These are phyloP conservation scores for Periplaneta americana DNA, from an alignment of 1,140 invertebrate species.

Conservation along the genomic window DNA sequence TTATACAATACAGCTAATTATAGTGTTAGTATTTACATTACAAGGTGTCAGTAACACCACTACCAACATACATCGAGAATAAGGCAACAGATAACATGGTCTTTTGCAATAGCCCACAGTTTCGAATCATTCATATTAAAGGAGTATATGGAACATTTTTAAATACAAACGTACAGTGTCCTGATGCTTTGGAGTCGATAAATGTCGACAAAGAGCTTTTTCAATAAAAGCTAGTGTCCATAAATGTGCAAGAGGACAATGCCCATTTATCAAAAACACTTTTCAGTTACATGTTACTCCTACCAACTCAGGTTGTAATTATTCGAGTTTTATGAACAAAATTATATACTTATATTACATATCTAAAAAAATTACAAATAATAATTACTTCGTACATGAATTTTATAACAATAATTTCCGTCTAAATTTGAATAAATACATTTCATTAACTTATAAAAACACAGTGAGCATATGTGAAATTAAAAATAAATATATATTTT, in stretches of 20 bases:
- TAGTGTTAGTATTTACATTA: neutral
- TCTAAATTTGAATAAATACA: no score
- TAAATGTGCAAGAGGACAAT: neutral
- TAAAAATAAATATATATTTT: no score
- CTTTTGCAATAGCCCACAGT: conserved; percentile 1
- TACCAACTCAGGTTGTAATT: no score
- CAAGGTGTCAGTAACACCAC: neutral
- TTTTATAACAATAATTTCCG: no score
- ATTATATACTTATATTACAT: no score
- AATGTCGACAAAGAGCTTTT: no score
- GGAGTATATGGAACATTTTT: neutral
- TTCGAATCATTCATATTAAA: neutral
- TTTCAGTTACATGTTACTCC: neutral
- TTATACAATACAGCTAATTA: neutral
- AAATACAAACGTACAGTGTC: neutral
- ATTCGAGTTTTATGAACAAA: no score
- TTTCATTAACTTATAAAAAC: no score
- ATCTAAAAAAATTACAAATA: no score
- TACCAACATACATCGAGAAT: conserved; percentile 6
- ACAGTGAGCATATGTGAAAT: no score
- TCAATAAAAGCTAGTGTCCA: no score
- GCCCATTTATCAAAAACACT: neutral
- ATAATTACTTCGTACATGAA: no score
- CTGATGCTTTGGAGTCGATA: neutral
- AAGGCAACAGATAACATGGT: conserved; percentile 14